Evolutionary conservation across 2,797 vertebrate genomes (phyloP).

Genomic region (Hozukius guyotensis): DNA sequence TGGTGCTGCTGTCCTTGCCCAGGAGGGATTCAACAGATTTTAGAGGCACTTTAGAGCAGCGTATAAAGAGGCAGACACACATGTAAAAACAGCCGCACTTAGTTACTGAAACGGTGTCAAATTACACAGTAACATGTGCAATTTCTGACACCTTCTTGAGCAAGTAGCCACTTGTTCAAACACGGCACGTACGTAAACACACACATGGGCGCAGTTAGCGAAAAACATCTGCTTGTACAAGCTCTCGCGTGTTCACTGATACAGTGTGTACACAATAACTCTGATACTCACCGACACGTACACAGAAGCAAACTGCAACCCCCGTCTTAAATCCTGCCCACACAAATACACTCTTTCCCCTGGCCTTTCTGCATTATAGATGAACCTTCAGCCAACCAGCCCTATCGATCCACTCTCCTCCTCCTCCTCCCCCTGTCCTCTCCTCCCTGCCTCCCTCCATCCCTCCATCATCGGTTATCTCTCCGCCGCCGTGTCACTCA

Average conservation of each 20-base stretch:
- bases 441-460: conserved; percentile 9
- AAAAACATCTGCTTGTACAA: conserved; percentile 40
- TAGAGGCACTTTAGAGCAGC: not conserved
- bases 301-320: conserved; percentile 37
- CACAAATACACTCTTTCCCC: conserved; percentile 49
- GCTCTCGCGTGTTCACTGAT: conserved; percentile 30
- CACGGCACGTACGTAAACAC: conserved; percentile 12
- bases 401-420: conserved; percentile 56
- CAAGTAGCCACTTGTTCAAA: conserved; percentile 31
- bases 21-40: not conserved
- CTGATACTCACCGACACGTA: not conserved
- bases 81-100: not conserved
- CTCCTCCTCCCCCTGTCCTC: not conserved
- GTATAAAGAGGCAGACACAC: not conserved
- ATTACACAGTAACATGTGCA: not conserved
- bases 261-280: conserved; percentile 31
- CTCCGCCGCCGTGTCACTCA: conserved; percentile 56
- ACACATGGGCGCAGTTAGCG: not conserved
- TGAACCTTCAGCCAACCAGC: conserved; percentile 65
- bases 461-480: conserved; percentile 52
- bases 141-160: conserved; percentile 27
- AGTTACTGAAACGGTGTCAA: not conserved
- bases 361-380: conserved; percentile 78
- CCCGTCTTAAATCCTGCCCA: conserved; percentile 47
- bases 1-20: not conserved